These are phyloP conservation scores for Cettia cetti DNA, from an alignment of 2,113 vertebrate species.

Conservation along the genomic window DNA sequence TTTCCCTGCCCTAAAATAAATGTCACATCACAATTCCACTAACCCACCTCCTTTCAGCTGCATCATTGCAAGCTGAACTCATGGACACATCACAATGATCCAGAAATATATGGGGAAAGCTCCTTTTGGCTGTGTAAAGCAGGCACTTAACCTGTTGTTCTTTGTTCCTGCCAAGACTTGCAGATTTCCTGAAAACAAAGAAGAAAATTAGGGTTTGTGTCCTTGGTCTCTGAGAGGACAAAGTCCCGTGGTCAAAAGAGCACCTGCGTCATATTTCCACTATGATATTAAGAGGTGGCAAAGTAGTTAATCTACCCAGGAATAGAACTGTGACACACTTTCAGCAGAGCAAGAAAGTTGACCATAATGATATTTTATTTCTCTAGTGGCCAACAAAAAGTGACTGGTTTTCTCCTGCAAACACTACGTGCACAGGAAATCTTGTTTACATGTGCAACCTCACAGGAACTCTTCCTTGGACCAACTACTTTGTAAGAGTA, in stretches of 20 bases:
- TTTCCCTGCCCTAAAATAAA: not conserved
- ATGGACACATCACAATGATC: not conserved
- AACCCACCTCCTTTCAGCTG: not conserved
- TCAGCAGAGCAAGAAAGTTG: not conserved
- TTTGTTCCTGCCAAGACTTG: not conserved
- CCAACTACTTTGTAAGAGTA: slow-evolving; percentile 53
- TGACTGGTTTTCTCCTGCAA: slow-evolving; percentile 50
- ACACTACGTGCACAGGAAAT: slow-evolving; percentile 1
- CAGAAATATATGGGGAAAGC: slow-evolving; percentile 4
- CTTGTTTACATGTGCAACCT: slow-evolving; percentile 56
- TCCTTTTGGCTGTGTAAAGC: slow-evolving; percentile 4
- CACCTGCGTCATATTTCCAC: not conserved
- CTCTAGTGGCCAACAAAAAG: slow-evolving; percentile 52
- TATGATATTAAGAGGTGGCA: not conserved
- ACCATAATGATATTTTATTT: slow-evolving; percentile 5
- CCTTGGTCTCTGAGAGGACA: not conserved
- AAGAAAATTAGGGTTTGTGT: not conserved
- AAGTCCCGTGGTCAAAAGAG: not conserved
- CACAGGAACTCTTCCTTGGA: slow-evolving; percentile 54
- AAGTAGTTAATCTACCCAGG: not conserved
- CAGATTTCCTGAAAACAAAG: not conserved
- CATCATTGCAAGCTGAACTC: not conserved
- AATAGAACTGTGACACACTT: not conserved
- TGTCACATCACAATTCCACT: not conserved
- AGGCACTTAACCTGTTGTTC: not conserved